Percentiles rank a stretch among this genome's conserved stretches.
These are phyloP conservation scores for Gymnosoma rotundatum DNA, from an alignment of 2,888 invertebrate genomes.

Conservation along the genomic window DNA sequence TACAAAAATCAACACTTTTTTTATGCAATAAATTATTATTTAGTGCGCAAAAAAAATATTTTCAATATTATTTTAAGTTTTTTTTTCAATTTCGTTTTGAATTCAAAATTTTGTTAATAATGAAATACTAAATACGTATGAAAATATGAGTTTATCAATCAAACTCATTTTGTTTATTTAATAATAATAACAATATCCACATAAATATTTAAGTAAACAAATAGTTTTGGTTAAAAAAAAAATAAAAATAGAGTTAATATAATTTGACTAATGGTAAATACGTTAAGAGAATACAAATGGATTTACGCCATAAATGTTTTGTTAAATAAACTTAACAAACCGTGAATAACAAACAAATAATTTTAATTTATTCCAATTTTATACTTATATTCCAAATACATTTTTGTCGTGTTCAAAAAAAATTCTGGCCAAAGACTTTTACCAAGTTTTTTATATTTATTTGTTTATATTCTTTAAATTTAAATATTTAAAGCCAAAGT, in stretches of 20 bases:
- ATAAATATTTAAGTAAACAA: not conserved
- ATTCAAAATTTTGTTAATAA: too few relatives aligned
- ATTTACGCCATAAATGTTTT: not conserved
- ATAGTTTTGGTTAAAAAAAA: not conserved
- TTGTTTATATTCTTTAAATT: not conserved
- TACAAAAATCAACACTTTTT: too few relatives aligned
- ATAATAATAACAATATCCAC: not conserved
- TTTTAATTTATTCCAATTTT: constrained; percentile 8
- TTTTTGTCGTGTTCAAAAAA: not conserved
- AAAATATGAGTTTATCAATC: too few relatives aligned
- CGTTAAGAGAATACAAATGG: not conserved
- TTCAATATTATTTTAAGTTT: too few relatives aligned
- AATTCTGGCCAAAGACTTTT: constrained; percentile 15
- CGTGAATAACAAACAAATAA: not conserved
- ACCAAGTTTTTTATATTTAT: not conserved
- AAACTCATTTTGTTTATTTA: not conserved
- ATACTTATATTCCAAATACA: not conserved
- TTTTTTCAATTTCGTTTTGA: too few relatives aligned
- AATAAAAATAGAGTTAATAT: not conserved
- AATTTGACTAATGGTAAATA: not conserved
- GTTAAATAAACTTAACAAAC: not conserved
- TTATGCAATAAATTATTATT: too few relatives aligned
- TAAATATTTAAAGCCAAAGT: too few relatives aligned
- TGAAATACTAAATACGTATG: too few relatives aligned
- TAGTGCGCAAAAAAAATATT: too few relatives aligned